Evolutionary conservation across 2,797 vertebrate genomes (phyloP).

Genomic region (Falco novaeseelandiae): DNA sequence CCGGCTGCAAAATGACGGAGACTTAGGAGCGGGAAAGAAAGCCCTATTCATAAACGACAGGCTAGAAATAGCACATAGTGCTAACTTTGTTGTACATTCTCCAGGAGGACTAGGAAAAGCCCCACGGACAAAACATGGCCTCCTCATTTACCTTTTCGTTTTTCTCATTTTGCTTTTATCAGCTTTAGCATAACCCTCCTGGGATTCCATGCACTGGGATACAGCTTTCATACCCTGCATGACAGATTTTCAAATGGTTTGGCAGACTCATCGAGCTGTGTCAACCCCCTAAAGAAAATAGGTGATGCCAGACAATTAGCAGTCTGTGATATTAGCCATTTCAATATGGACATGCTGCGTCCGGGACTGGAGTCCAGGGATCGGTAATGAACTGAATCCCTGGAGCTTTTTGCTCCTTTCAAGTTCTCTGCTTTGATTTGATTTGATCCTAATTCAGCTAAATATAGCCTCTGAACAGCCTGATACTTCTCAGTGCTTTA

Average conservation of each 20-base stretch:
- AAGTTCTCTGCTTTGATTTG: conserved; percentile 1
- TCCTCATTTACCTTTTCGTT: not conserved
- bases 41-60: conserved; percentile 46
- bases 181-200: conserved; percentile 10
- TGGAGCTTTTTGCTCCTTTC: not conserved
- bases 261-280: conserved; percentile 21
- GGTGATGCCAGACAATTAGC: conserved; percentile 56
- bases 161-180: not conserved
- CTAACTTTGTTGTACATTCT: conserved; percentile 27
- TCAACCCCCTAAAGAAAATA: conserved; percentile 43
- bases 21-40: not conserved
- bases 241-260: conserved; percentile 46
- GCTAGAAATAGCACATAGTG: conserved; percentile 60
- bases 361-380: not conserved
- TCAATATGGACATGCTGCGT: conserved; percentile 32
- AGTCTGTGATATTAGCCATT: conserved; percentile 40
- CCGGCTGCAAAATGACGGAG: conserved; percentile 40
- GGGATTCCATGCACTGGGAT: not conserved
- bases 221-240: conserved; percentile 12
- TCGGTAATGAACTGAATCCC: conserved; percentile 4
- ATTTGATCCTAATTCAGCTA: conserved; percentile 40
- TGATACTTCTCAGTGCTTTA: conserved; percentile 40
- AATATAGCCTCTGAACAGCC: not conserved
- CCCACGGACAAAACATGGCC: not conserved
- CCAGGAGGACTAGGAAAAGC: not conserved